These are phyloP conservation scores for Lineus longissimus DNA, from an alignment of 1,140 invertebrate genomes.

Conservation along the genomic window DNA sequence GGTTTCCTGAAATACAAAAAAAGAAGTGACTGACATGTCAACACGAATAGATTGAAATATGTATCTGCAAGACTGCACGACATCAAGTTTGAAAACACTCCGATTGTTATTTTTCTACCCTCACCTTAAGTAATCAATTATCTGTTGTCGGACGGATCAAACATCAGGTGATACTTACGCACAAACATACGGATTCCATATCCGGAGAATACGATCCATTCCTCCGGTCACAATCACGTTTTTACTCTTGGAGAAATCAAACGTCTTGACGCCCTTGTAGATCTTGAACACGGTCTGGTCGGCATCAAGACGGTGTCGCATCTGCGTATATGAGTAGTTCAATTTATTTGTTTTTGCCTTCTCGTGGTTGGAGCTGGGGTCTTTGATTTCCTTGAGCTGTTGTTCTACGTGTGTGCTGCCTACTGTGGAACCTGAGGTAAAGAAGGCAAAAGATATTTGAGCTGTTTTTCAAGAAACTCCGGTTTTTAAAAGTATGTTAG, in stretches of 20 bases:
- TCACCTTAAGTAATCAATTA: too few species aligned
- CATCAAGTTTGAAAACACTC: too few species aligned
- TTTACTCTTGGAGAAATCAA: conserved; percentile 52
- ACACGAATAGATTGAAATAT: too few species aligned
- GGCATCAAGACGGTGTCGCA: conserved; percentile 36
- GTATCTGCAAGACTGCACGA: too few species aligned
- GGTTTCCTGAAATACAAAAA: conserved; percentile 42
- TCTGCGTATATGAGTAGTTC: conserved; percentile 25
- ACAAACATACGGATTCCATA: conserved; percentile 54
- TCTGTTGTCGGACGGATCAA: too few species aligned
- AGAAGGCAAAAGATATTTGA: not conserved
- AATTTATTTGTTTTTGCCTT: conserved; percentile 18
- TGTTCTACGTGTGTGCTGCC: conserved; percentile 49
- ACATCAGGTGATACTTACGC: conserved; percentile 28
- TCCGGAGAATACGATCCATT: conserved; percentile 52
- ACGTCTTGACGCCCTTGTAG: conserved; percentile 54
- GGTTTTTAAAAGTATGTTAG: too few species aligned
- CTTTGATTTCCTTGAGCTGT: conserved; percentile 43
- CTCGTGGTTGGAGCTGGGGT: conserved; percentile 22
- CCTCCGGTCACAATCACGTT: conserved; percentile 53
- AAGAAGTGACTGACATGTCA: not conserved
- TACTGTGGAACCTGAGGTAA: conserved; percentile 40
- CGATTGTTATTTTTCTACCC: too few species aligned
- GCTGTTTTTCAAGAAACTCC: too few species aligned
- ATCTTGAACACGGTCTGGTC: conserved; percentile 52